Percentiles rank a stretch among this genome's conserved stretches.
phyloP scores from a whole-genome alignment of 2,888 invertebrate species.

The Drosophila infuscata region DNA sequence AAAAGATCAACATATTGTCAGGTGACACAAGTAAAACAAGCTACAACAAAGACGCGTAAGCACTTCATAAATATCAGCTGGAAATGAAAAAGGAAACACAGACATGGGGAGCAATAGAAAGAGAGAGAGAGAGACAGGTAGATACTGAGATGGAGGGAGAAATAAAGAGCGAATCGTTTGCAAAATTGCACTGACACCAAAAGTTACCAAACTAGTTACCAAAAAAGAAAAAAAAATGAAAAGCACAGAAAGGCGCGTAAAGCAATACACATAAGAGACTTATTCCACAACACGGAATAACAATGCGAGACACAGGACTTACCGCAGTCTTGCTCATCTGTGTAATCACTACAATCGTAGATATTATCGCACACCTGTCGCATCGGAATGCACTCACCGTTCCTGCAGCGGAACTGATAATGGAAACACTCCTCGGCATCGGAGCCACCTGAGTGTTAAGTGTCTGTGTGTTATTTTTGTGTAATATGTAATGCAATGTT shows the following conservation, averaged over 20 bases:
- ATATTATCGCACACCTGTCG: slow-evolving; percentile 88
- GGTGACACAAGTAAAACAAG: slow-evolving; percentile 40
- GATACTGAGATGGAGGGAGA: slow-evolving; percentile 1
- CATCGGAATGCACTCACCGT: slow-evolving; percentile 87
- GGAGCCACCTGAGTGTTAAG: slow-evolving; percentile 66
- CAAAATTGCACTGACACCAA: slow-evolving; percentile 31
- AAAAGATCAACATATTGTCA: slow-evolving; percentile 42
- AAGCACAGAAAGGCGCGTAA: slow-evolving; percentile 27
- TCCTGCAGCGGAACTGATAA: slow-evolving; percentile 89
- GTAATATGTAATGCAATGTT: slow-evolving; percentile 15
- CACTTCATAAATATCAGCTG: slow-evolving; percentile 26
- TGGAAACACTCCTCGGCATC: slow-evolving; percentile 83
- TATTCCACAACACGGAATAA: slow-evolving; percentile 16
- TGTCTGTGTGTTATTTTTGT: slow-evolving; percentile 20
- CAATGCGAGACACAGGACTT: slow-evolving; percentile 85
- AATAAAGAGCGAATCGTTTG: slow-evolving; percentile 1
- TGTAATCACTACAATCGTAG: slow-evolving; percentile 90
- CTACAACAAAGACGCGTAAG: slow-evolving; percentile 42
- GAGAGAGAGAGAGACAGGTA: slow-evolving; percentile 8
- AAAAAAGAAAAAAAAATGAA: neutral
- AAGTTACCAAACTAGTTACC: slow-evolving; percentile 34
- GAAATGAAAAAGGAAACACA: slow-evolving; percentile 18
- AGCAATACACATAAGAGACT: slow-evolving; percentile 29
- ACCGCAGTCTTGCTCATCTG: slow-evolving; percentile 92
- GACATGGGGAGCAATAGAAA: slow-evolving; percentile 6